Base-by-base conservation (phyloP, 1,140 invertebrate genomes). In the Drosophila melanica region DNA sequence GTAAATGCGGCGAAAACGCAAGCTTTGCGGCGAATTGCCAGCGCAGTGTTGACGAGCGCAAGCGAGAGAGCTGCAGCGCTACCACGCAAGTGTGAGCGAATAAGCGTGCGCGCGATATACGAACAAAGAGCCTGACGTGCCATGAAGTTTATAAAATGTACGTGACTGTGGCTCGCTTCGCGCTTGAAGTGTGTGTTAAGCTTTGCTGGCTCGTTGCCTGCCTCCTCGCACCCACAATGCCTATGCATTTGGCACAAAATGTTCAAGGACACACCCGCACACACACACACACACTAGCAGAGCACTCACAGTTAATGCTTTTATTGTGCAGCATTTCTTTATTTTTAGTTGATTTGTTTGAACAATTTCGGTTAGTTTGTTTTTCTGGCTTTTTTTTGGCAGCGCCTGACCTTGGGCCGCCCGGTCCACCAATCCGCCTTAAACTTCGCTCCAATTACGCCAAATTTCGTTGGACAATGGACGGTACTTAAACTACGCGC, bases 181-280 rank as follows among this genome's bases (percentile, higher is more conserved):
- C 70, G 84, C 79, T 76, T 82, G 71, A 86, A 86, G 82, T 86
- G 79, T 87, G 82, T 86, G 81, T 80, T 87, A 86, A 86, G 81
- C 82, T 87, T 75, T 78, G 77, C 66, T 77, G 54, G 12, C 23
- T 55, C 30, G 39, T 39, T 39, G 44, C 18, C 39, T 45, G 59
- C 37, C 8, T 4, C 14, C 37, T 33, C 39, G 20, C 59, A 39
- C 37, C 33, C 33, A n/a, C 63, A 14, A 42, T 44, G 67, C 54
- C 60, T 59, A 59, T 86, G 75, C 79, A 84, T 77, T 89, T 86
- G 78, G 68, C 79, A 86, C 76, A 79, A 73, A 87, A 74, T 79
- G 66, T 80, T 89, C 84, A 89, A 87, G 84, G 84, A 89, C 84
- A 87, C 75, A 62, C 70, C 47, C 51, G 51, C 76, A 37, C 63